Evolutionary conservation across 1,140 invertebrate species (phyloP).

Genomic region (Trachelipus rathkii): DNA sequence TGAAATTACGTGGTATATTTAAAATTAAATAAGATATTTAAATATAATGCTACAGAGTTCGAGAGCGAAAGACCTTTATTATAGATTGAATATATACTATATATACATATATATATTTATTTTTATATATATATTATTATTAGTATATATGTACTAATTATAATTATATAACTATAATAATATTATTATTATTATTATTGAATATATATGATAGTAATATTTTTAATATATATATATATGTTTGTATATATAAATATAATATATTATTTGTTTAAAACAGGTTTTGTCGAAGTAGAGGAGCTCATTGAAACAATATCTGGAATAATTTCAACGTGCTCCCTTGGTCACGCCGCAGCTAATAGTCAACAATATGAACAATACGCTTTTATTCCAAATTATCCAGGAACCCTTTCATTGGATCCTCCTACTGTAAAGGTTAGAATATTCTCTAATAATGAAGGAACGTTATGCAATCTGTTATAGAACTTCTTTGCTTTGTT

Average conservation of each 20-base stretch:
- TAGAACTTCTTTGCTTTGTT: too few species aligned
- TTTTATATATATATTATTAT: background rate
- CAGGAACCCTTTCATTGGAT: slow-evolving; percentile 49
- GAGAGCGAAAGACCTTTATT: too few species aligned
- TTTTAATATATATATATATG: too few species aligned
- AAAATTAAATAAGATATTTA: too few species aligned
- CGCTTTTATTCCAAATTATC: slow-evolving; percentile 56
- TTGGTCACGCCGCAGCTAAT: slow-evolving; percentile 54
- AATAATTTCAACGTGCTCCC: slow-evolving; percentile 54
- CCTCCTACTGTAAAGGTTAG: slow-evolving; percentile 52
- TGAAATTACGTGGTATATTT: too few species aligned
- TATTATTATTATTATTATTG: too few species aligned
- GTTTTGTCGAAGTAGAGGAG: slow-evolving; percentile 49
- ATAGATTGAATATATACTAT: background rate
- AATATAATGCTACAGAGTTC: too few species aligned
- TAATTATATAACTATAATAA: too few species aligned
- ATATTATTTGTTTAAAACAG: slow-evolving; percentile 25
- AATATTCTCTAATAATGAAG: background rate
- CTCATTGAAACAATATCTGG: slow-evolving; percentile 50
- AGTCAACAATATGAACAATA: slow-evolving; percentile 53
- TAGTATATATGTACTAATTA: too few species aligned
- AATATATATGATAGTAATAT: background rate
- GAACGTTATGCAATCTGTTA: background rate
- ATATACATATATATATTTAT: background rate
- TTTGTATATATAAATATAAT: too few species aligned